Evolutionary conservation across 2,113 vertebrate species (phyloP).

Genomic region (Numida meleagris): DNA sequence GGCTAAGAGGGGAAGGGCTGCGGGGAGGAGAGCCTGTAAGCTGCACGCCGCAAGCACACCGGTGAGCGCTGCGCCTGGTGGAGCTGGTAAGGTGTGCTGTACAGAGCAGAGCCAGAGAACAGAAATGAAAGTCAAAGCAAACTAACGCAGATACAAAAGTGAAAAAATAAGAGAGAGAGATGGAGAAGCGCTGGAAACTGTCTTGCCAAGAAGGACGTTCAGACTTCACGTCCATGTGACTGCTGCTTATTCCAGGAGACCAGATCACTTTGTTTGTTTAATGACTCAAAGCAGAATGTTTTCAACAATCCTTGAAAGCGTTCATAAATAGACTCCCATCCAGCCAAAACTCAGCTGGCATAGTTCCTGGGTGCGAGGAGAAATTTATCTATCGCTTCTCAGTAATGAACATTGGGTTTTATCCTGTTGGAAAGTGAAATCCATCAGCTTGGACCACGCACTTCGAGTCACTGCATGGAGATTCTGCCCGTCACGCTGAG

Average conservation of each 20-base stretch:
- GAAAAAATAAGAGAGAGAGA: not conserved
- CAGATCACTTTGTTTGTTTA: conserved; percentile 9
- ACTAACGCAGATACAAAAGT: not conserved
- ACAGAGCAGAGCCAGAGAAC: not conserved
- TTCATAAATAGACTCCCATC: conserved; percentile 47
- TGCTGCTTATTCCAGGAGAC: not conserved
- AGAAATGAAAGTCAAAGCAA: not conserved
- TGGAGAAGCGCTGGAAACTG: not conserved
- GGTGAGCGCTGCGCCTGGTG: not conserved
- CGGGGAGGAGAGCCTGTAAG: not conserved
- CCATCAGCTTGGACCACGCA: not conserved
- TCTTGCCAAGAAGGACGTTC: conserved; percentile 23
- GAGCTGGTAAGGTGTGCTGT: not conserved
- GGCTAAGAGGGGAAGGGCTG: not conserved
- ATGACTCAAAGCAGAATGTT: conserved; percentile 29
- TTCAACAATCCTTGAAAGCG: conserved; percentile 36
- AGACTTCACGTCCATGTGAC: not conserved
- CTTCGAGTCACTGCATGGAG: not conserved
- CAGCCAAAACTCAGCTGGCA: conserved; percentile 51
- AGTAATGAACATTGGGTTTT: conserved; percentile 1
- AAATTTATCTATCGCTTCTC: conserved; percentile 45
- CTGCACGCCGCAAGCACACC: not conserved
- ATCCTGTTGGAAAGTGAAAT: conserved; percentile 18
- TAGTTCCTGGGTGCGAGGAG: conserved; percentile 28
- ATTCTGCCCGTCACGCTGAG: not conserved